Evolutionary conservation across 2,888 invertebrate genomes (phyloP), one percentile per base, ranked within the genome.

Genomic region (Euplagia quadripunctaria): DNA sequence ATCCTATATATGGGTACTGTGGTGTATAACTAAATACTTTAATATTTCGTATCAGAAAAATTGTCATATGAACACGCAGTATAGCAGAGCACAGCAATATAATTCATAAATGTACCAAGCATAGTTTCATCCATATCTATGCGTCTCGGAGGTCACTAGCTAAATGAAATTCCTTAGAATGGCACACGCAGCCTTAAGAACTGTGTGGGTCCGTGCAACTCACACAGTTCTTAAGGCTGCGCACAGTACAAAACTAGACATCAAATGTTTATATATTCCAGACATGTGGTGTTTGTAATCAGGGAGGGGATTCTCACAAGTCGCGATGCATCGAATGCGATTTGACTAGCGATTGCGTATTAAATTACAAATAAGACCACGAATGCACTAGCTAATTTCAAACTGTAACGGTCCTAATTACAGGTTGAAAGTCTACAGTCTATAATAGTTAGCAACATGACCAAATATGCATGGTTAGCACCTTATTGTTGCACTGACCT

Each of bases 241-340:
- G 11, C 9, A 31, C 61, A 52, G 70, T 66, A 63, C 72, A 67
- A 76, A 77, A 73, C 76, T 77, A 80, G 70, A 67, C 73, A 70
- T 64, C 51, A 71, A 46, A 66, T 65, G 31, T 69, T 69, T 49
- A 69, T 77, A 78, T 85, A 94, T 93, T 91, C 93, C 79, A 68
- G 68, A 70, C 90, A 89, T 87, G 89, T 77, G 67, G 75, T 70
- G 74, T 79, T 79, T 81, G 87, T 89, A 93, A 93, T 93, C 90
- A 92, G 87, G 85, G 86, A 86, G 79, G 81, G 85, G 88, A 90
- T 93, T 93, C 91, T 90, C 92, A 91, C 91, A 87, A 88, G 83
- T 82, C 82, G 82, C 79, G 80, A 76, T 82, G 87, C 86, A 81
- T 83, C 76, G 90, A 84, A 90, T 92, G 90, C 89, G 87, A 87